These are phyloP conservation scores for Ianthella basta DNA, from an alignment of 37 sponge, comb jelly and placozoan species.

Conservation along the genomic window DNA sequence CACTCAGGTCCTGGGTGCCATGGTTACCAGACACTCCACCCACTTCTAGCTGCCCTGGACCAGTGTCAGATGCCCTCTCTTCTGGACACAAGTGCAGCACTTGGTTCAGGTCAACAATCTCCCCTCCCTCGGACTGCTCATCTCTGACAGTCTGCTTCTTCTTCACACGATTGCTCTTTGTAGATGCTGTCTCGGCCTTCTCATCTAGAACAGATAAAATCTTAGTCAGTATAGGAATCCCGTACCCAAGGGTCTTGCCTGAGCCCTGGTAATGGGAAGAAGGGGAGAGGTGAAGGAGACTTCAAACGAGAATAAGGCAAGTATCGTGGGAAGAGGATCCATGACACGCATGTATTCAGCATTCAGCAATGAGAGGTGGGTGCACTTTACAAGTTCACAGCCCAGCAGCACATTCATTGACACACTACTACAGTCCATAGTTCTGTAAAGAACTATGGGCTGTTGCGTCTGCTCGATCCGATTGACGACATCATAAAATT, in stretches of 20 bases:
- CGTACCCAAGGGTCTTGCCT: slow-evolving; percentile 92
- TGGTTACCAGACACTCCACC: background rate
- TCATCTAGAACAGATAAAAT: slow-evolving; percentile 44
- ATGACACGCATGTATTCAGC: too few species aligned
- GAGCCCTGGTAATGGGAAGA: slow-evolving; percentile 68
- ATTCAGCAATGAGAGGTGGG: too few species aligned
- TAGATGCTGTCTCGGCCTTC: background rate
- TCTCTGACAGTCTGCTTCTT: background rate
- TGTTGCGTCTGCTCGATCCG: too few species aligned
- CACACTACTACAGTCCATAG: background rate
- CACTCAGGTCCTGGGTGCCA: background rate
- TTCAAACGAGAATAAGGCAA: too few species aligned
- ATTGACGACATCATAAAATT: background rate
- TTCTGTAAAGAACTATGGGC: background rate
- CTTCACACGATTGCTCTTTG: background rate
- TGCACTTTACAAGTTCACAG: too few species aligned
- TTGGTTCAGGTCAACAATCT: slow-evolving; percentile 45
- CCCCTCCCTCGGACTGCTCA: background rate
- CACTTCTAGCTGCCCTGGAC: background rate
- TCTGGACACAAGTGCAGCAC: slow-evolving; percentile 24
- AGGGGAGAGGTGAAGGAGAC: too few species aligned
- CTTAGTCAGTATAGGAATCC: slow-evolving; percentile 83
- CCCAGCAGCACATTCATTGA: too few species aligned
- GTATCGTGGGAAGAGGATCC: too few species aligned
- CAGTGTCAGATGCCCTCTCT: background rate